Conservation (phyloP, 37 sponge, comb jelly and placozoan genomes). For the Petrosia ficiformis region DNA sequence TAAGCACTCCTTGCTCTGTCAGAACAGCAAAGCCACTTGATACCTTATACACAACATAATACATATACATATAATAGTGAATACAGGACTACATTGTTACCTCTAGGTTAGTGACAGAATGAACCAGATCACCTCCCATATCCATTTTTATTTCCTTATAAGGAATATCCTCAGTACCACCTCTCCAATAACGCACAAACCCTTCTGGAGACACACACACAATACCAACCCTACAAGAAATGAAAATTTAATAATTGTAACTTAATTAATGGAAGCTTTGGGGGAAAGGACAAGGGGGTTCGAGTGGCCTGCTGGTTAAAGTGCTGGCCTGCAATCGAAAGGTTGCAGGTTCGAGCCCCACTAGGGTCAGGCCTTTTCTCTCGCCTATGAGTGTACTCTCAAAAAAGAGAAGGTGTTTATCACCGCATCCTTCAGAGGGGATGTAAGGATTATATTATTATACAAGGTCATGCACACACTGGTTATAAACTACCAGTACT, state of each 20-base stretch:
- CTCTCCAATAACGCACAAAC: slow-evolving; percentile 35
- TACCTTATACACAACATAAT: no score
- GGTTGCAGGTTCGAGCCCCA: no score
- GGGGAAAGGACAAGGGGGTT: not conserved
- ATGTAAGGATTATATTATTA: not conserved
- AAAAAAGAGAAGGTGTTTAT: no score
- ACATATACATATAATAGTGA: no score
- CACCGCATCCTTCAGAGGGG: no score
- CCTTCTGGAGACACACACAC: slow-evolving; percentile 48
- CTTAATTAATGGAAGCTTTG: not conserved
- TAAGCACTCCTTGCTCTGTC: no score
- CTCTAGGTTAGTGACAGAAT: not conserved
- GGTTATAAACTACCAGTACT: no score
- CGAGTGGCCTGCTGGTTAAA: not conserved
- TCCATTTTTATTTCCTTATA: not conserved
- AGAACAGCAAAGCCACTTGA: no score
- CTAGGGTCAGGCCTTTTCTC: no score
- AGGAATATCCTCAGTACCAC: slow-evolving; percentile 2
- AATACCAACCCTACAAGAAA: not conserved
- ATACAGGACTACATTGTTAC: not conserved
- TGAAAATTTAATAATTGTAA: no score
- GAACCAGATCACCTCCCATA: not conserved
- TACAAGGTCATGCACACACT: not conserved
- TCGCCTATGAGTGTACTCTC: no score
- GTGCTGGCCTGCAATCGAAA: no score